phyloP scores from a whole-genome alignment of 2,888 invertebrate genomes.

The Lampropteryx suffumata region DNA sequence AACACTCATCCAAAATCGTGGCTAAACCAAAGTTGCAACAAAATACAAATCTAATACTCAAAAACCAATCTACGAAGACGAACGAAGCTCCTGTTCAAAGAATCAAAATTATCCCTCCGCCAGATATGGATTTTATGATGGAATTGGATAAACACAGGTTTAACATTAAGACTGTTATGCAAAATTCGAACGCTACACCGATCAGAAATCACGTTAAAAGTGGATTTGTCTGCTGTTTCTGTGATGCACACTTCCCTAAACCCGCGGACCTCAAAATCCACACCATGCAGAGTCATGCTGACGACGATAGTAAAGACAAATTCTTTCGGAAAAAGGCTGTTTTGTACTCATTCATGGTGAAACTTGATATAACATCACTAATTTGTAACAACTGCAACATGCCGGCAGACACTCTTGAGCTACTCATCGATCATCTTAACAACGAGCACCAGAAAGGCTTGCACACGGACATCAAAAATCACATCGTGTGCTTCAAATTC shows the following conservation, averaged over 20 bases:
- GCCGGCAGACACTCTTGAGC: slow-evolving; percentile 34
- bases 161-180: slow-evolving; percentile 26
- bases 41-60: neutral
- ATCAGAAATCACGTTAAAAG: slow-evolving; percentile 36
- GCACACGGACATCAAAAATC: slow-evolving; percentile 46
- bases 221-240: slow-evolving; percentile 42
- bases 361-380: slow-evolving; percentile 51
- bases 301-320: slow-evolving; percentile 25
- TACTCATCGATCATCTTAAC: slow-evolving; percentile 31
- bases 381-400: slow-evolving; percentile 45
- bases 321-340: slow-evolving; percentile 22
- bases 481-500: slow-evolving; percentile 62
- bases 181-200: slow-evolving; percentile 51
- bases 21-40: neutral
- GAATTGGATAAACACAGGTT: slow-evolving; percentile 23
- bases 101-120: slow-evolving; percentile 19
- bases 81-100: slow-evolving; percentile 6
- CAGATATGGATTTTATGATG: slow-evolving; percentile 28
- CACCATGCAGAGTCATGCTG: slow-evolving; percentile 20
- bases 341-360: slow-evolving; percentile 46
- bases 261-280: slow-evolving; percentile 39
- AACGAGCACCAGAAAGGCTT: slow-evolving; percentile 40
- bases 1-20: neutral
- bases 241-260: slow-evolving; percentile 31
- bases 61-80: slow-evolving; percentile 2